These are phyloP conservation scores for Leptinotarsa peninsularis DNA, from an alignment of 2,888 invertebrate genomes.

Conservation along the genomic window DNA sequence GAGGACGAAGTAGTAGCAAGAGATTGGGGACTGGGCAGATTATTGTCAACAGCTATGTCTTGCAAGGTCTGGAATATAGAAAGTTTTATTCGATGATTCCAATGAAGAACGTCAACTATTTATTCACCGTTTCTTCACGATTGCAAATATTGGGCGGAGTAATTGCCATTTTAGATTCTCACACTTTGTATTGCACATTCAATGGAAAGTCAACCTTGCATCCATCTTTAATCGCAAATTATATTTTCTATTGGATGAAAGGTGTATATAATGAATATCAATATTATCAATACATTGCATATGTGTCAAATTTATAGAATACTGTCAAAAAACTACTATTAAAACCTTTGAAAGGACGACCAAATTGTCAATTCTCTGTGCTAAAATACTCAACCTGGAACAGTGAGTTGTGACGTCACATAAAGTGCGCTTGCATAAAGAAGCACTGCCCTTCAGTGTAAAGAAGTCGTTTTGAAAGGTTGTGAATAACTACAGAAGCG, in stretches of 20 bases:
- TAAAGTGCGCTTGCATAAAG: no score
- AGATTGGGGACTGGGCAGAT: slow-evolving; percentile 33
- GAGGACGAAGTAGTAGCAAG: slow-evolving; percentile 55
- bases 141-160: slow-evolving; percentile 48
- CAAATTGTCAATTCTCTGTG: no score
- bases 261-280: background rate
- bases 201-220: slow-evolving; percentile 37
- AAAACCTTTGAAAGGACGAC: no score
- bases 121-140: slow-evolving; percentile 29
- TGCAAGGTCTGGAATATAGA: slow-evolving; percentile 35
- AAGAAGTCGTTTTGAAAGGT: no score
- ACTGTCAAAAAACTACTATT: background rate
- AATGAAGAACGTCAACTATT: background rate
- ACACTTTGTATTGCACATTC: background rate
- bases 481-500: no score
- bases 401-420: no score
- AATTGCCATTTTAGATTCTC: slow-evolving; percentile 48
- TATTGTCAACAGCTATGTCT: slow-evolving; percentile 46
- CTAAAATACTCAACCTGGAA: no score
- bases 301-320: background rate
- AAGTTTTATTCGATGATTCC: slow-evolving; percentile 26
- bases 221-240: slow-evolving; percentile 32
- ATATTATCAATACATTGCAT: background rate
- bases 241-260: background rate
- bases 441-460: no score